Base-by-base conservation (phyloP, 2,797 vertebrate species). In the Cercopithecus neglectus region DNA sequence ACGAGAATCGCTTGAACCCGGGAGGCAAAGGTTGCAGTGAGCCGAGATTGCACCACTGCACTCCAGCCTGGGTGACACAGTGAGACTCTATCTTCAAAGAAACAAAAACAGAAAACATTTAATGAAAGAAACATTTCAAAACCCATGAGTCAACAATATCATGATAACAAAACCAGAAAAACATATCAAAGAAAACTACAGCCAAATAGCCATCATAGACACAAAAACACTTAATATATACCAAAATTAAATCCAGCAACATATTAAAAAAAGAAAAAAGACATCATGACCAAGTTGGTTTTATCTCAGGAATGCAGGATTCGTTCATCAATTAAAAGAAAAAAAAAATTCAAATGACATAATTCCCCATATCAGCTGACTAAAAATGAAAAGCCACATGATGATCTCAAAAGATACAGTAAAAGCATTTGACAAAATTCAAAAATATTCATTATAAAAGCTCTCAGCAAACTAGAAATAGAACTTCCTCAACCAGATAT, bases 351-450 rank as follows among this genome's bases (percentile, higher is more conserved):
- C 24, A 75, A 75, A 75, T 9, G n/a, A 61, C 72, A 10, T 92
- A 82, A 87, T 64, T 92, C 44, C 50, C 36, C 10, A 4, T 61
- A 74, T 19, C 24, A 74, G 59, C 36, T 78, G 36, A 87, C 28
- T 75, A 26, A 75, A 92, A 46, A 75, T 84, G 67, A 55, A 78
- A 90, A 94, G 72, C 10, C 46, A 64, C 13, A n/a, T 36, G 33
- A 95, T 36, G 4, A 75, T 26, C 16, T 44, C 55, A 30, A 83
- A 76, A 89, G 22, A 61, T 33, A 75, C 1, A 75, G 5, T 53
- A 95, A 91, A 74, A 81, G 48, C 46, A 92, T 53, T 19, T 95
- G 44, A 87, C 19, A 87, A 95, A 30, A 64, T 95, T 74, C 36
- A 55, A 92, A 88, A 36, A 9, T 14, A 55, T 50, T 75, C 53